Base-by-base conservation (phyloP, 1,140 invertebrate species). In the Papilio polyxenes region DNA sequence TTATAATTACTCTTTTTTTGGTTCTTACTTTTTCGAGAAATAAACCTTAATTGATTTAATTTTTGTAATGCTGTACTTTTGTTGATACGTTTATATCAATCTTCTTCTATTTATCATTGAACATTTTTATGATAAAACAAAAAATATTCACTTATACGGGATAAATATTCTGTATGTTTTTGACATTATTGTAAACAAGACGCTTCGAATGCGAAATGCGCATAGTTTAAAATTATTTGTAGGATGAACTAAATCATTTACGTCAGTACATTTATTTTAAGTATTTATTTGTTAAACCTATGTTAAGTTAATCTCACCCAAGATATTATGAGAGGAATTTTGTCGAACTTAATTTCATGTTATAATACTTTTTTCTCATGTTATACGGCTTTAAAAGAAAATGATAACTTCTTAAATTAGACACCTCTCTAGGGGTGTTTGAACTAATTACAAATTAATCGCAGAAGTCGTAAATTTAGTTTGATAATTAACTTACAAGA, bases 401-500 rank as follows among this genome's bases (percentile, higher is more conserved):
- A 31, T 2, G 23, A 31, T 31, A 31, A 5, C 5, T 17, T 37
- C 15, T 40, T 37, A 31, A 72, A 72, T 15, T 37, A 72, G 31
- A 72, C 65, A 5, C 4, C 11, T 72, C 11, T 40, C 65, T 72
- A 37, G 40, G 31, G 13, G 4, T 82, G 80, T 81, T 82, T 82
- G 80, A 85, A 80, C 83, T 83, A 80, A 72, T 72, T 72, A 72
- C 62, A 72, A 85, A 85, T 74, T 86, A 84, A 82, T 85, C 75
- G 75, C 40, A 85, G 31, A 56, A 82, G 75, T 83, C 80, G 75
- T 83, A 80, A 83, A 86, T 83, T 83, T 81, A 81, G 83, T 82
- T 85, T 82, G 81, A 84, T 85, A 87, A 87, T 87, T 87, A 87
- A 87, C 83, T 85, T 87, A 87, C 84, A 81, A 81, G 75, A 40